phyloP scores from a whole-genome alignment of 2,113 vertebrate species.

The Ophthalmotilapia sp. region DNA sequence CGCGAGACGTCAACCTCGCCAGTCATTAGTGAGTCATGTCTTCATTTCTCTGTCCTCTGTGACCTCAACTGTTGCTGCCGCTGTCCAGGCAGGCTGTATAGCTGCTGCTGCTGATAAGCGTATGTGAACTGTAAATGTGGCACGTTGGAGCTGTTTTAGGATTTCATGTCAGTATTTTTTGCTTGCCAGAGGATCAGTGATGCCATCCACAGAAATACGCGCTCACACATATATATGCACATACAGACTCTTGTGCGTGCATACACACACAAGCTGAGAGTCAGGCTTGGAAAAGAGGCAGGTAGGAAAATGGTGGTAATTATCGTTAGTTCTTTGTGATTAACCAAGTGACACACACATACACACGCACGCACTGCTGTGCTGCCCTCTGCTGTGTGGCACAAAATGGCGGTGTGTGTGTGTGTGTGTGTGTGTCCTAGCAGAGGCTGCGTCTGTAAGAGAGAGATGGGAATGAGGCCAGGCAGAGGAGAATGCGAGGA shows the following conservation, averaged over 20 bases:
- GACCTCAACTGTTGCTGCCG: not conserved
- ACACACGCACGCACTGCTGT: not conserved
- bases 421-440: not conserved
- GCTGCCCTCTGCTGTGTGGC: conserved; percentile 49
- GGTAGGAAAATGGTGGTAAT: conserved; percentile 53
- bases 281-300: conserved; percentile 22
- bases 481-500: conserved; percentile 44
- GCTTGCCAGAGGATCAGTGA: not conserved
- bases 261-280: not conserved
- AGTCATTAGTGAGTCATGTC: not conserved
- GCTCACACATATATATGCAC: not conserved
- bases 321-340: conserved; percentile 60
- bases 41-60: not conserved
- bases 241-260: not conserved
- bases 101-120: not conserved
- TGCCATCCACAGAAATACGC: not conserved
- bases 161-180: not conserved
- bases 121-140: not conserved
- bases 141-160: not conserved
- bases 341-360: conserved; percentile 38
- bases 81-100: not conserved
- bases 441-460: conserved; percentile 35
- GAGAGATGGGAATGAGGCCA: conserved; percentile 59
- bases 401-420: conserved; percentile 54
- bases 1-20: not conserved